Evolutionary conservation across 2,888 invertebrate species (phyloP), one percentile per base, ranked within the genome.

Genomic region (Drosophila tanythrix): DNA sequence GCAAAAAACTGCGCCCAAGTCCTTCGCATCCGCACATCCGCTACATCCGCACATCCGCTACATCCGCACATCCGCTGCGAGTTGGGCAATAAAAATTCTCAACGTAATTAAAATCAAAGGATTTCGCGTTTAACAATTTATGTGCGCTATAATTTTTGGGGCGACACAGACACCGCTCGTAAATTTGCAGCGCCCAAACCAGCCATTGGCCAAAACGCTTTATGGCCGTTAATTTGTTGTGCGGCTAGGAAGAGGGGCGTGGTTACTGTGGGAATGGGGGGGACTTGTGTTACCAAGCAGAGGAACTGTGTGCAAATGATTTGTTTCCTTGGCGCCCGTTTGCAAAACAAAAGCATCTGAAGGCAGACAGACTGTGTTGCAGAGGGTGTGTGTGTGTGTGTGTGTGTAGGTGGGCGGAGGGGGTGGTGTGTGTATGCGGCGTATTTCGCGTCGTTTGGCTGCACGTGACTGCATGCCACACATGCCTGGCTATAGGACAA

Each of bases 91-190:
- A 88, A 89, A 89, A 88, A 89, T 89, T 88, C 88, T 79, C 82
- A 33, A 79, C 81, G 90, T 89, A 89, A 89, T 89, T 89, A 89
- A 89, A 89, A 89, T 89, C 89, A 89, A 89, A 89, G 89, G 89
- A 90, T 90, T 89, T 89, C 88, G 88, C 86, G 81, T 89, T 88
- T 78, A 83, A 84, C 84, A 89, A 89, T 89, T 89, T 90, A 89
- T 89, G 89, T 88, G 74, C 80, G 89, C 89, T 85, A 89, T 89
- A 89, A 90, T 85, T 88, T 89, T 88, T 72, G 82, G 84, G 84
- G 86, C 79, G 81, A 73, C 57, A 70, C 76, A 75, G 78, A 79
- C 78, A 57, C 55, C 51, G 82, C 79, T 88, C 88, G 88, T 87
- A 88, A 88, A 86, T 86, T 86, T 75, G 55, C 46, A 40, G 43